phyloP scores from a whole-genome alignment of 35 echinoderm and acorn worm genomes.

The Antedon bifida region DNA sequence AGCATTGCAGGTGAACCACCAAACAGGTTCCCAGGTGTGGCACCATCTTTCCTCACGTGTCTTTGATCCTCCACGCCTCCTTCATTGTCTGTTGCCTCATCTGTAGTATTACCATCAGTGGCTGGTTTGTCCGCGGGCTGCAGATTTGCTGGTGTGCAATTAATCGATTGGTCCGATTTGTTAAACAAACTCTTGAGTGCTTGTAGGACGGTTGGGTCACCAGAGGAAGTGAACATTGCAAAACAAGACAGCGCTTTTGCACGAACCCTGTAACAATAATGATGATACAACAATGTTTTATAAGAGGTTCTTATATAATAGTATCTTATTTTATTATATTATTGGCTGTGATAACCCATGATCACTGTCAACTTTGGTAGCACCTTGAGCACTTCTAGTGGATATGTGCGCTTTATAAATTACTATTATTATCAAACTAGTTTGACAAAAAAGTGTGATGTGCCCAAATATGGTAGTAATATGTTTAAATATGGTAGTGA shows the following conservation, averaged over 20 bases:
- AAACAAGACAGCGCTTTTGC: slow-evolving; percentile 76
- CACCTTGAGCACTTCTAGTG: too few species aligned
- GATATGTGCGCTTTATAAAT: too few species aligned
- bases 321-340: too few species aligned
- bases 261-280: slow-evolving; percentile 26
- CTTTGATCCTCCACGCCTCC: background rate
- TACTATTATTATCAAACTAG: too few species aligned
- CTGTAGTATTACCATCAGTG: background rate
- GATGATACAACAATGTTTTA: too few species aligned
- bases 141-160: background rate
- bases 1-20: slow-evolving; percentile 69
- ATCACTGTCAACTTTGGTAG: too few species aligned
- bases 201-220: slow-evolving; percentile 15
- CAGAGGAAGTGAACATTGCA: slow-evolving; percentile 54
- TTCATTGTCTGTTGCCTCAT: background rate
- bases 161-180: background rate
- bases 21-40: slow-evolving; percentile 73
- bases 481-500: too few species aligned
- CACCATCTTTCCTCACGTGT: background rate
- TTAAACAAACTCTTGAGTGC: slow-evolving; percentile 36
- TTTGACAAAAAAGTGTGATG: too few species aligned
- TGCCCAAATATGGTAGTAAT: too few species aligned
- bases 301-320: too few species aligned
- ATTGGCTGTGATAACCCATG: too few species aligned
- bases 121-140: background rate